phyloP scores from a whole-genome alignment of 2,797 vertebrate species.

The Sebastes cheni region DNA sequence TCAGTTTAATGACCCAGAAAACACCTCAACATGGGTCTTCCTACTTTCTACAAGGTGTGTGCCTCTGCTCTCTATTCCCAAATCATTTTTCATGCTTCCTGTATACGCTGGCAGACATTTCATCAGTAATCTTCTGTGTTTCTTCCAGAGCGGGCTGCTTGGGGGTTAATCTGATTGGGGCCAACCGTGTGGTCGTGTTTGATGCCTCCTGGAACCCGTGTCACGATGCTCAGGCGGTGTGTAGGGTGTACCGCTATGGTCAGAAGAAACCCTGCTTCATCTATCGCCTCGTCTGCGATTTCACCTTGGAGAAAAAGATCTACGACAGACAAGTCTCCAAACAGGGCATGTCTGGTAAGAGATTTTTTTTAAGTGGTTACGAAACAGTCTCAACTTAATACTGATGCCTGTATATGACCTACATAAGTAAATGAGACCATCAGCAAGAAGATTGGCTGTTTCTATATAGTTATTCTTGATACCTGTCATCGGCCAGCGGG shows the following conservation, averaged over 20 bases:
- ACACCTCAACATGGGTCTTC: slow-evolving; percentile 90
- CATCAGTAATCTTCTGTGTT: neutral
- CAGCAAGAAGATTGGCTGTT: too few relatives aligned
- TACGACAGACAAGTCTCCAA: slow-evolving; percentile 99
- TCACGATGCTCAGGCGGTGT: slow-evolving; percentile 97
- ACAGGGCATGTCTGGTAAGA: slow-evolving; percentile 97
- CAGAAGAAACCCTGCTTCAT: slow-evolving; percentile 97
- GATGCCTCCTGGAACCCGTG: slow-evolving; percentile 99
- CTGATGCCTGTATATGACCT: too few relatives aligned
- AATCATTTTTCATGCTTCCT: neutral
- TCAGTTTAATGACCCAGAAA: slow-evolving; percentile 96
- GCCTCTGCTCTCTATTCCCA: neutral
- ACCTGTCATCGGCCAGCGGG: too few relatives aligned
- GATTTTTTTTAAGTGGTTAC: neutral
- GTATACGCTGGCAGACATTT: neutral
- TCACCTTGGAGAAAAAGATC: slow-evolving; percentile 98
- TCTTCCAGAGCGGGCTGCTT: slow-evolving; percentile 92
- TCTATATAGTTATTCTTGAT: accelerated
- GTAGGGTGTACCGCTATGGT: slow-evolving; percentile 96
- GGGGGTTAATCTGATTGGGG: slow-evolving; percentile 97
- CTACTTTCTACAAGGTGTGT: slow-evolving; percentile 94
- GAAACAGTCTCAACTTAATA: too few relatives aligned
- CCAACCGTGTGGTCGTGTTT: slow-evolving; percentile 97
- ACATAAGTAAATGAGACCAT: too few relatives aligned
- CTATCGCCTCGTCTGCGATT: slow-evolving; percentile 97